Evolutionary conservation across 2,888 invertebrate species (phyloP).

Genomic region (Yponomeuta sedellus): DNA sequence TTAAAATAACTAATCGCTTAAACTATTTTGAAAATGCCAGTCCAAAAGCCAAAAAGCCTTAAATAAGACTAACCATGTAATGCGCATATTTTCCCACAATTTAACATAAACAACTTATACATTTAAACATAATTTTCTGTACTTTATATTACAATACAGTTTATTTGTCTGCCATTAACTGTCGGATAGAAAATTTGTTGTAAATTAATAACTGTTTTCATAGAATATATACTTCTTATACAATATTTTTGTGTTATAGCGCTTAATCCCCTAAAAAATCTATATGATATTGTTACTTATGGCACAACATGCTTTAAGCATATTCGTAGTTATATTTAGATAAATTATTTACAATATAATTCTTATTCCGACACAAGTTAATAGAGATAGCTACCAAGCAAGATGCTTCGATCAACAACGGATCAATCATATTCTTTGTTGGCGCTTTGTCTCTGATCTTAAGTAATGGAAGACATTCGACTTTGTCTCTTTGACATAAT

Average conservation of each 20-base stretch:
- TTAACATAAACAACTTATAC: slow-evolving; percentile 59
- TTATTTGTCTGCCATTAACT: slow-evolving; percentile 13
- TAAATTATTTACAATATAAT: slow-evolving; percentile 33
- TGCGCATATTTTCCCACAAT: slow-evolving; percentile 75
- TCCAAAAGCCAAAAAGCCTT: slow-evolving; percentile 67
- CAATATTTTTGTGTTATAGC: slow-evolving; percentile 19
- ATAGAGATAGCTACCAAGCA: slow-evolving; percentile 4
- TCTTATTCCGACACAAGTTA: slow-evolving; percentile 24
- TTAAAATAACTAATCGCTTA: slow-evolving; percentile 47
- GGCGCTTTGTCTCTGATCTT: slow-evolving; percentile 24
- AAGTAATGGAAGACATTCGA: slow-evolving; percentile 52
- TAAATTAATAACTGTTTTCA: slow-evolving; percentile 8
- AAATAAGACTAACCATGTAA: slow-evolving; percentile 69
- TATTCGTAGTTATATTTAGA: slow-evolving; percentile 24
- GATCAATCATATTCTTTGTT: slow-evolving; percentile 31
- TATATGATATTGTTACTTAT: slow-evolving; percentile 64
- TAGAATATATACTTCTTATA: slow-evolving; percentile 17
- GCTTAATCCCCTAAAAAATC: slow-evolving; percentile 38
- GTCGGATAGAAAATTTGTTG: slow-evolving; percentile 12
- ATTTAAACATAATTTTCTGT: slow-evolving; percentile 29
- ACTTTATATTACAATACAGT: slow-evolving; percentile 9
- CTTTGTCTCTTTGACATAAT: slow-evolving; percentile 25
- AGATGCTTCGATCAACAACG: slow-evolving; percentile 18
- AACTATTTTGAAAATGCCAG: slow-evolving; percentile 65
- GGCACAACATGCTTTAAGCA: slow-evolving; percentile 75